Evolutionary conservation across 2,888 invertebrate genomes (phyloP), one percentile per base, ranked within the genome.

Genomic region (Drosophila monieri): DNA sequence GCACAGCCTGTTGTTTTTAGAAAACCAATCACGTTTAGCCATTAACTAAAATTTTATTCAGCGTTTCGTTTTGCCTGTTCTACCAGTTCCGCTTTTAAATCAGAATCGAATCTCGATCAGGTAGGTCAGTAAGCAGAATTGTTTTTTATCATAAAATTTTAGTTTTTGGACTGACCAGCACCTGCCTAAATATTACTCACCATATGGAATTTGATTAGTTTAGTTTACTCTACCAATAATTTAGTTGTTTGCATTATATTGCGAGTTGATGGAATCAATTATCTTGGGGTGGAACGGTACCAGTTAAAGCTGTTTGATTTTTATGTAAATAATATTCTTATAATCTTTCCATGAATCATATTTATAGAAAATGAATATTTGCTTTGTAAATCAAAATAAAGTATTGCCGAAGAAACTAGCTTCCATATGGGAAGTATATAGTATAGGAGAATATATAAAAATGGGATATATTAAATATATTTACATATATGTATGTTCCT

Each of bases 1-100:
- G 81, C 46, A 49, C 65, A 60, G 46, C 51, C 10, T 18, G 6
- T 12, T 32, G 15, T 5, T 23, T 21, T 61, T 48, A n/a, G 18
- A 21, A 12, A 46, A 35, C 54, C 12, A 14, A n/a, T 48, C 71
- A 69, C 60, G 65, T 48, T 15, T 25, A 4, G 14, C 6, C 12
- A 10, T 15, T 25, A 47, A 47, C 14, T 52, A 41, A 14, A 10
- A 8, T 43, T 21, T 12, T 18, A 18, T 43, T 43, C 43, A 43
- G 10, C 43, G 43, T 18, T 27, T 2, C 46, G 27, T 48, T 35
- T 49, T 14, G 23, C 35, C 8, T 14, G 23, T 37, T 25, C 14
- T 9, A 39, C 39, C 39, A 41, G 41, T 51, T 39, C 39, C 52
- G 39, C 14, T 12, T n/a, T 39, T 0, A 5, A 1, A 41, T 15